phyloP scores from a whole-genome alignment of 2,113 vertebrate species.

The Triplophysa dalaica region DNA sequence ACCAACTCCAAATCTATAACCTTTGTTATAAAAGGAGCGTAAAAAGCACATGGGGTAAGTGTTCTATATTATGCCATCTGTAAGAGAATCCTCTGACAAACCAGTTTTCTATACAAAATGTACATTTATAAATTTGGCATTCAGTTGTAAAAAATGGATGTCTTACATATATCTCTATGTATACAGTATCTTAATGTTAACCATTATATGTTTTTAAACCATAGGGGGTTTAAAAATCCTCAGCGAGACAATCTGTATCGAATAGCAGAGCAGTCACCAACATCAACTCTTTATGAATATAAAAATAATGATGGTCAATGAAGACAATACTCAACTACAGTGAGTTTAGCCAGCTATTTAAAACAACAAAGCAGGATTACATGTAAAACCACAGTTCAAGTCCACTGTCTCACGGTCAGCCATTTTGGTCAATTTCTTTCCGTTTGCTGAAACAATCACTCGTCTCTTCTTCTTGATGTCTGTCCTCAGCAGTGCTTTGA shows the following conservation, averaged over 20 bases:
- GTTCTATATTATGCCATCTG: constrained; percentile 72
- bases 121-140: constrained; percentile 81
- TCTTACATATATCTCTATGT: constrained; percentile 65
- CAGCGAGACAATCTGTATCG: constrained; percentile 78
- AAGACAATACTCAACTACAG: constrained; percentile 35
- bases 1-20: constrained; percentile 82
- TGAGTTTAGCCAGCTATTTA: constrained; percentile 5
- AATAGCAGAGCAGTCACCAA: constrained; percentile 77
- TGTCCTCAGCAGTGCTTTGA: constrained; percentile 64
- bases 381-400: constrained; percentile 38
- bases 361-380: constrained; percentile 7
- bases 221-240: constrained; percentile 75
- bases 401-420: constrained; percentile 40
- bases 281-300: constrained; percentile 61
- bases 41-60: constrained; percentile 74
- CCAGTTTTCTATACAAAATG: constrained; percentile 83
- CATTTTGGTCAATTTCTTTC: not conserved
- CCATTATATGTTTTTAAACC: constrained; percentile 11
- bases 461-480: not conserved
- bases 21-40: constrained; percentile 79
- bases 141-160: constrained; percentile 69
- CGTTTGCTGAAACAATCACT: not conserved
- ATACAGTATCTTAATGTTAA: constrained; percentile 68
- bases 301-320: constrained; percentile 28
- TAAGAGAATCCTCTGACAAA: constrained; percentile 75